Evolutionary conservation across 2,113 vertebrate genomes (phyloP).

Genomic region (Vicugna pacos): DNA sequence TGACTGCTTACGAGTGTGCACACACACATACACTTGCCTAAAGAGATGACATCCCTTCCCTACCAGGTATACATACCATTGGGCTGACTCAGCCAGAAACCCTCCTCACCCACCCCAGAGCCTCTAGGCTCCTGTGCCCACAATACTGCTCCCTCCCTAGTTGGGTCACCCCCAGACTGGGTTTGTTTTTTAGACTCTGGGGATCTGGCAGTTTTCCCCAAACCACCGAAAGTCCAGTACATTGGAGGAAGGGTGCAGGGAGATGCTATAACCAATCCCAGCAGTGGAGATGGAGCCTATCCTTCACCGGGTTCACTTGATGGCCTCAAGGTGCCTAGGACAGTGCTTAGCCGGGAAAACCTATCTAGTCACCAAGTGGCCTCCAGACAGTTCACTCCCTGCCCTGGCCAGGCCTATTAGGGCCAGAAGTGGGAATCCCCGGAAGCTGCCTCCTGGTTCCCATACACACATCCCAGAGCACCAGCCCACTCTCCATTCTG

Average conservation of each 20-base stretch:
- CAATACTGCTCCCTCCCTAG: background rate
- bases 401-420: background rate
- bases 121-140: constrained; percentile 21
- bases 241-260: background rate
- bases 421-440: background rate
- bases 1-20: background rate
- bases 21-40: background rate
- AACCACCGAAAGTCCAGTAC: background rate
- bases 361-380: background rate
- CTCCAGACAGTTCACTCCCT: background rate
- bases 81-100: constrained; percentile 69
- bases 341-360: background rate
- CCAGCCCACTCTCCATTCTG: background rate
- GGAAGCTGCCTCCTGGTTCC: background rate
- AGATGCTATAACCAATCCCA: background rate
- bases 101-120: constrained; percentile 10
- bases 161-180: background rate
- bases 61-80: constrained; percentile 58
- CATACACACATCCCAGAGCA: background rate
- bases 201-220: background rate
- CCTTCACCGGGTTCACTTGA: background rate
- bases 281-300: background rate
- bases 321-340: background rate
- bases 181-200: background rate
- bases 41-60: constrained; percentile 71